Conservation (phyloP, 2,113 vertebrate species). For the Mesembrinibis cayennensis region DNA sequence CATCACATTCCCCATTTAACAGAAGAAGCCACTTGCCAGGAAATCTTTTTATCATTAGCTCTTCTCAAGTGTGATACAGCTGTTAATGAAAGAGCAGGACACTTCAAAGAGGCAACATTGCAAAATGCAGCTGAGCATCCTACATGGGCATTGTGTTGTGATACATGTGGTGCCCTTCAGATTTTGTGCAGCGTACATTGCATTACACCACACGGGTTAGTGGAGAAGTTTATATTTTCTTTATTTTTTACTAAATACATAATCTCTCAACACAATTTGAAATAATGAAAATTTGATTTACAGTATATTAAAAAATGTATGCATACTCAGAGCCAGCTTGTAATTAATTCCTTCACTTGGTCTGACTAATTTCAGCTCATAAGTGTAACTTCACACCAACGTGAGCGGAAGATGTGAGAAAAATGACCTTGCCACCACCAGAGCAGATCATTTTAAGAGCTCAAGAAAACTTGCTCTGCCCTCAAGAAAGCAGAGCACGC, state of each 20-base stretch:
- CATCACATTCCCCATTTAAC: constrained; percentile 27
- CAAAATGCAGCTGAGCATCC: background rate
- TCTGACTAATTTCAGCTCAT: background rate
- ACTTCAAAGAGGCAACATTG: background rate
- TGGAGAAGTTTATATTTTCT: background rate
- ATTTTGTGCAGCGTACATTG: background rate
- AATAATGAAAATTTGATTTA: background rate
- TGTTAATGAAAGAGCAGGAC: background rate
- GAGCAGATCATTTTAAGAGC: background rate
- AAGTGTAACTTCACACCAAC: background rate
- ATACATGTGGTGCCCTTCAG: background rate
- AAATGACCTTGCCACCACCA: background rate
- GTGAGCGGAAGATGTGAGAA: background rate
- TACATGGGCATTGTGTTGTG: background rate
- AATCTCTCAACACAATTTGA: background rate
- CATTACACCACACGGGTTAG: background rate
- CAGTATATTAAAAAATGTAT: background rate
- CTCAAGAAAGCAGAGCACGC: background rate
- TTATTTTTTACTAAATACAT: background rate
- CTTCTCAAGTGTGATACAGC: background rate
- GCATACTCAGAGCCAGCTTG: background rate
- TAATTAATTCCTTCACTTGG: background rate
- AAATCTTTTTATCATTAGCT: constrained; percentile 46
- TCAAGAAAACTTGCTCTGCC: background rate
- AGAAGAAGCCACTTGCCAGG: constrained; percentile 35